phyloP scores from a whole-genome alignment of 1,140 invertebrate species.

The Popillia japonica region DNA sequence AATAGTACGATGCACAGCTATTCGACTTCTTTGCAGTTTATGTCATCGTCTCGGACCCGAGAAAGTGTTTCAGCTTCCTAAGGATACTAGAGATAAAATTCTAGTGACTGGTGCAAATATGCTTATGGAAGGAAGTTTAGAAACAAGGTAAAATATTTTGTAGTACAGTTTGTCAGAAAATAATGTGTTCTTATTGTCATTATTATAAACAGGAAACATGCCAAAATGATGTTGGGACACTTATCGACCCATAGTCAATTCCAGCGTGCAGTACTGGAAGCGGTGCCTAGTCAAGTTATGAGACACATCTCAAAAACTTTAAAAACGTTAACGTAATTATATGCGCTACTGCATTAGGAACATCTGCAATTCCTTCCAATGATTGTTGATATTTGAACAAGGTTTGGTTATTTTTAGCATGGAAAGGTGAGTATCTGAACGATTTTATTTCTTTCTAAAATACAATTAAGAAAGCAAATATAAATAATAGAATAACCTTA shows the following conservation, averaged over 20 bases:
- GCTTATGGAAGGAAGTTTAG: constrained; percentile 84
- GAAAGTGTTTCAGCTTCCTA: constrained; percentile 74
- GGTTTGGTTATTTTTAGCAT: neutral
- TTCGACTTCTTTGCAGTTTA: constrained; percentile 77
- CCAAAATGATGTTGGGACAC: constrained; percentile 71
- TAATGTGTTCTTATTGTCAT: neutral
- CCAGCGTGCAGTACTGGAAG: constrained; percentile 69
- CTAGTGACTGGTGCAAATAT: constrained; percentile 82
- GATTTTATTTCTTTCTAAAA: neutral
- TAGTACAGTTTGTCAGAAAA: neutral
- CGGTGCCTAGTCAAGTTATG: constrained; percentile 71
- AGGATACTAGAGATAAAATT: constrained; percentile 82
- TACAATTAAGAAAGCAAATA: neutral
- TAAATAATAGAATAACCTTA: neutral
- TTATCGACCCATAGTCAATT: constrained; percentile 71
- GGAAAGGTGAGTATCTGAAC: neutral
- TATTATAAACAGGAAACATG: constrained; percentile 67
- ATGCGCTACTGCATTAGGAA: neutral
- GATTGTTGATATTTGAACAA: neutral
- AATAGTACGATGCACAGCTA: constrained; percentile 80
- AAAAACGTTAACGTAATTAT: constrained; percentile 63
- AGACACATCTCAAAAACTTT: constrained; percentile 75
- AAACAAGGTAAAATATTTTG: constrained; percentile 72
- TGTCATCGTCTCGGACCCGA: constrained; percentile 78
- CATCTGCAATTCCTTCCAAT: neutral